Evolutionary conservation across 2,888 invertebrate genomes (phyloP), one percentile per base, ranked within the genome.

Genomic region (Mesodorylaimus sp.): DNA sequence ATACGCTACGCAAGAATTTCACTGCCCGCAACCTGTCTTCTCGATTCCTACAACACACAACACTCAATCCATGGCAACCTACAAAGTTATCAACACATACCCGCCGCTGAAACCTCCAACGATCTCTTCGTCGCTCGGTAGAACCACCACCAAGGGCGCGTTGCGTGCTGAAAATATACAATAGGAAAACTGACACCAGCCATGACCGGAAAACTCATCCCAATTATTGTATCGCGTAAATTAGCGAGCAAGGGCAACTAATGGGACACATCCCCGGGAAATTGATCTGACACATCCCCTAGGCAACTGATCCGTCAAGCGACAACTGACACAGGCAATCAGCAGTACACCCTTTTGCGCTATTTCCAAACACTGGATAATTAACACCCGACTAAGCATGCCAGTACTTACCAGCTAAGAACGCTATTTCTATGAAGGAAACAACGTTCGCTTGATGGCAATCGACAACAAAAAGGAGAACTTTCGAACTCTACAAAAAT

Each of bases 391-490:
- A n/a, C n/a, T n/a, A 54, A 28, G 56, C 54, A 50, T 57, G 55
- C 10, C 55, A 59, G 45, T 61, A 59, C n/a, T 61, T 45, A 3
- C 62, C 60, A 13, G 63, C 62, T 32, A 63, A 61, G 48, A 61
- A 64, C 28, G 63, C 61, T 19, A 63, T 63, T 45, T 63, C 63
- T 28, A 63, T 52, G 50, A 64, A 64, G 23, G 60, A 60, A 10
- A 63, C 62, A 10, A 63, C 61, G 46, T 64, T 64, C 16, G 64
- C 60, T 16, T 62, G 62, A 1, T 61, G 61, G 24, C 64, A 64
- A 49, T 63, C 63, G 43, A 63, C 59, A 43, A 63, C 63, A 49
- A 66, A 65, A 16, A 66, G 55, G 48, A 64, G 62, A 13, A 63
- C 56, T 21, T 58, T 58, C 27, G 63, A 64, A 48, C 59, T 63